A percentile compares a stretch with the other conserved stretches of the same genome.
Evolutionary conservation across 2,113 vertebrate species (phyloP).

Genomic region (Gymnorhina tibicen): DNA sequence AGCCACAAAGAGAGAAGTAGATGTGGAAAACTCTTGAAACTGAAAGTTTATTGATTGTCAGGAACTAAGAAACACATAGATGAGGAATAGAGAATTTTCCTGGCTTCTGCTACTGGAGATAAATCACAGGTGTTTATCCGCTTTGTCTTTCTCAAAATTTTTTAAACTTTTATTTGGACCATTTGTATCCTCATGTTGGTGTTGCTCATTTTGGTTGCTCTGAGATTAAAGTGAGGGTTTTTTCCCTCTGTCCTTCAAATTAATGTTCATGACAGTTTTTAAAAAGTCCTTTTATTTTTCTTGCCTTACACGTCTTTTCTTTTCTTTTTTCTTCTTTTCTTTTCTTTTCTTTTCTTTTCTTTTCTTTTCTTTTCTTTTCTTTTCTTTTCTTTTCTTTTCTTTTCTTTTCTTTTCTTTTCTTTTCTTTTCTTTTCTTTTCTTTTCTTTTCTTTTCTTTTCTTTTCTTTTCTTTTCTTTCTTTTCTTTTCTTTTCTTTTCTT

Average conservation of each 20-base stretch:
- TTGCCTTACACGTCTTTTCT: neutral
- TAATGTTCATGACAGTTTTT: neutral
- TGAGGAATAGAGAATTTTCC: neutral
- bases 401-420: neutral
- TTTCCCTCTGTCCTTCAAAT: neutral
- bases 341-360: neutral
- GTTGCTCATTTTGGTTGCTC: neutral
- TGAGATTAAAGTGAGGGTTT: neutral
- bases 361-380: neutral
- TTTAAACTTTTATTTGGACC: neutral
- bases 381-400: neutral
- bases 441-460: too few species aligned
- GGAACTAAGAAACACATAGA: conserved; percentile 17
- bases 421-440: neutral
- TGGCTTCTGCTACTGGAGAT: conserved; percentile 1
- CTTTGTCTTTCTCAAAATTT: neutral
- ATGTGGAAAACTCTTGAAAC: neutral
- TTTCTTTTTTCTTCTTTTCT: neutral
- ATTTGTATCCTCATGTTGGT: neutral
- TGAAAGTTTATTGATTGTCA: neutral
- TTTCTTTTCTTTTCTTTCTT: too few species aligned
- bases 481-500: neutral
- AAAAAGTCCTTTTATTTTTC: neutral
- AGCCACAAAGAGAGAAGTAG: neutral
- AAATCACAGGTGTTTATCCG: neutral